Conservation (phyloP, 2,797 vertebrate genomes). For the Gallirallus australis region DNA sequence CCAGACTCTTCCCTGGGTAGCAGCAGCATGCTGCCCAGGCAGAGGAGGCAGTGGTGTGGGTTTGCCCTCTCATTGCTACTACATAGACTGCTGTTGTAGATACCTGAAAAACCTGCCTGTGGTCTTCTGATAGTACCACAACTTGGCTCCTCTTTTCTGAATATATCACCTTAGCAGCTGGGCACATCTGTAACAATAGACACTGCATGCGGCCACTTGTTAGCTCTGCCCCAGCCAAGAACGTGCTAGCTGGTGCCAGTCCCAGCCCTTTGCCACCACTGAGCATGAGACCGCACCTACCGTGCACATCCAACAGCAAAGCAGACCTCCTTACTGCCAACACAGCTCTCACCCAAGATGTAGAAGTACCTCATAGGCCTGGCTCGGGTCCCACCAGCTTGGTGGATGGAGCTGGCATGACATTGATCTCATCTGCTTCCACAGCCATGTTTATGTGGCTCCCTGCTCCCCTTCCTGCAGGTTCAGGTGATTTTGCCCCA, state of each 20-base stretch:
- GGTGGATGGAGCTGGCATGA: background rate
- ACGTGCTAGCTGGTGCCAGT: background rate
- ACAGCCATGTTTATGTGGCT: background rate
- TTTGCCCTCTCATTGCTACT: background rate
- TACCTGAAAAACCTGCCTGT: background rate
- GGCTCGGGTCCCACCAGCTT: background rate
- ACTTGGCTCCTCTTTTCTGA: background rate
- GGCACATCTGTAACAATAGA: background rate
- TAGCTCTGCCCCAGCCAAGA: background rate
- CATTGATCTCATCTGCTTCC: background rate
- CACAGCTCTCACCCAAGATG: background rate
- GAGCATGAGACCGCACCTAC: background rate
- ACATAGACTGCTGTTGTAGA: background rate
- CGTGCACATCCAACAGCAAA: background rate
- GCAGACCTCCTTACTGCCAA: background rate
- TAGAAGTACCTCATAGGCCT: background rate
- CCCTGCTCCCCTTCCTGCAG: background rate
- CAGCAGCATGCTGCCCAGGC: background rate
- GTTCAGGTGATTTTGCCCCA: background rate
- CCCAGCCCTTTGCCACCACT: background rate
- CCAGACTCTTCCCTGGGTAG: background rate
- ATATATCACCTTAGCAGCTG: background rate
- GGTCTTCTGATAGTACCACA: background rate
- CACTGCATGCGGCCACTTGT: background rate
- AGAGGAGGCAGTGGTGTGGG: background rate